Conservation (phyloP, 2,888 invertebrate genomes). For the Pedicia rivosa region DNA sequence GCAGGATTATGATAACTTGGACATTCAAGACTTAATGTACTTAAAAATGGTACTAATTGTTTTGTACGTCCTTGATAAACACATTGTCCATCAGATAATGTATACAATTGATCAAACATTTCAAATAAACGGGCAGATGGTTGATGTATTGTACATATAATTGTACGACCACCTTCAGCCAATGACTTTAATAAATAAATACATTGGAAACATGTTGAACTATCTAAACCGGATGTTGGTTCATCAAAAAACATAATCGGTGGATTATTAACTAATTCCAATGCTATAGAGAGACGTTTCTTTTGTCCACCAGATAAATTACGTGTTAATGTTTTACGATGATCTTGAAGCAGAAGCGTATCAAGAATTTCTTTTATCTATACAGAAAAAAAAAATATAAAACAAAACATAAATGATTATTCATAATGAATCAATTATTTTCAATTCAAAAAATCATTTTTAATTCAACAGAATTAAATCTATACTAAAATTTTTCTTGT, state of each 20-base stretch:
- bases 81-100: slow-evolving; percentile 85
- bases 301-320: slow-evolving; percentile 91
- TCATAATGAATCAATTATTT: no score
- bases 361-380: slow-evolving; percentile 87
- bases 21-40: slow-evolving; percentile 68
- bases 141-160: slow-evolving; percentile 86
- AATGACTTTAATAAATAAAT: slow-evolving; percentile 76
- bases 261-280: slow-evolving; percentile 91
- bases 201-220: slow-evolving; percentile 90
- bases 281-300: slow-evolving; percentile 84
- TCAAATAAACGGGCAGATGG: slow-evolving; percentile 93
- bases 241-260: slow-evolving; percentile 98
- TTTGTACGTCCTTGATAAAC: slow-evolving; percentile 85
- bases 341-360: slow-evolving; percentile 72
- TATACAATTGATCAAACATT: slow-evolving; percentile 92
- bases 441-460: no score
- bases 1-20: slow-evolving; percentile 96
- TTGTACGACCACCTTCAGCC: slow-evolving; percentile 80
- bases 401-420: no score
- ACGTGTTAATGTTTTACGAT: slow-evolving; percentile 76
- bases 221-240: slow-evolving; percentile 91
- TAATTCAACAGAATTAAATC: no score
- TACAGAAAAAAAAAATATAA: slow-evolving; percentile 17
- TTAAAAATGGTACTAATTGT: slow-evolving; percentile 67
- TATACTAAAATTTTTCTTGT: no score